These are phyloP conservation scores for Dasyprocta punctata DNA, from an alignment of 2,113 vertebrate species.

Conservation along the genomic window DNA sequence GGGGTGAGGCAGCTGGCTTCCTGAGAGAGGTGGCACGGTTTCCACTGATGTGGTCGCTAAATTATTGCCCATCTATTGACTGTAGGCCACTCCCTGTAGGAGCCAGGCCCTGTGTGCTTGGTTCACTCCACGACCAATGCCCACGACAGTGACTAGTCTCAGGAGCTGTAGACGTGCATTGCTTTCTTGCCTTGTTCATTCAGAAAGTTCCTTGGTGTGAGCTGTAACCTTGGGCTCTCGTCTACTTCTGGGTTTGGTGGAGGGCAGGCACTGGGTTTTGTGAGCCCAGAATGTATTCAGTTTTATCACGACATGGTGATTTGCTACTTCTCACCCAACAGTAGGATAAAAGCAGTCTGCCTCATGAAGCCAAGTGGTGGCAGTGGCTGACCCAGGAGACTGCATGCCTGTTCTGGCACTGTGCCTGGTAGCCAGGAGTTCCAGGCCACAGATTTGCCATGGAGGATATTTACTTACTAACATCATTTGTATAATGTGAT, in stretches of 20 bases:
- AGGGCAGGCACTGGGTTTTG: accelerated
- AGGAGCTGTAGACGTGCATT: accelerated
- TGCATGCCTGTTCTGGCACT: neutral
- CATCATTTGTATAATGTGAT: neutral
- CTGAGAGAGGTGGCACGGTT: neutral
- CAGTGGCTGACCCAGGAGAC: accelerated
- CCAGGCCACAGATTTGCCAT: neutral
- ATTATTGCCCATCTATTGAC: accelerated
- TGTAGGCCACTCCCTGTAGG: accelerated
- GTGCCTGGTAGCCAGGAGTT: accelerated
- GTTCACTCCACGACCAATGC: accelerated
- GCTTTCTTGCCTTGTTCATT: neutral
- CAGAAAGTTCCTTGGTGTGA: accelerated
- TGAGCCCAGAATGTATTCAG: accelerated
- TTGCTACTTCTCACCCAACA: neutral
- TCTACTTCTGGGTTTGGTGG: accelerated
- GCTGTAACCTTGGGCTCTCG: accelerated
- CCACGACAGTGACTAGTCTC: accelerated
- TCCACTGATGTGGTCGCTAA: accelerated
- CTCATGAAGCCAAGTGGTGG: neutral
- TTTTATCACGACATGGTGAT: accelerated
- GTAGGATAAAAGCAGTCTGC: neutral
- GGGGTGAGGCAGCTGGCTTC: neutral
- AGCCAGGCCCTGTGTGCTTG: too few species aligned
- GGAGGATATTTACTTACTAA: neutral